A percentile compares a stretch with the other conserved stretches of the same genome.
These are phyloP conservation scores for Mormyrus lacerda DNA, from an alignment of 2,113 vertebrate genomes.

Conservation along the genomic window DNA sequence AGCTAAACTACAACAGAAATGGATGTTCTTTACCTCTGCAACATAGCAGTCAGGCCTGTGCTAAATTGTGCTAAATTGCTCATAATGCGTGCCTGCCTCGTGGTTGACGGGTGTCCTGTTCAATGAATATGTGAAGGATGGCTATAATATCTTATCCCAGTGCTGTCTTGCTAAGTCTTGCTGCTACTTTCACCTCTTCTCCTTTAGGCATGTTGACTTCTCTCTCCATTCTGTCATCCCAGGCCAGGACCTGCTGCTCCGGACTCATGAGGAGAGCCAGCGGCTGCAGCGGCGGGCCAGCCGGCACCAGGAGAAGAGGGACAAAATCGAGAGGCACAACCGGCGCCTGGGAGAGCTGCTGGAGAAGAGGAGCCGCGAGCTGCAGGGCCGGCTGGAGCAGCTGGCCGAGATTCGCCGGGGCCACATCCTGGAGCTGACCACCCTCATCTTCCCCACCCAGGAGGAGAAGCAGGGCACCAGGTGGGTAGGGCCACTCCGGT, in stretches of 20 bases:
- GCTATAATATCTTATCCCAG: neutral
- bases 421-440: slow-evolving; percentile 81
- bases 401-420: slow-evolving; percentile 69
- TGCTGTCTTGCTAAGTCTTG: neutral
- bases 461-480: slow-evolving; percentile 85
- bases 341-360: slow-evolving; percentile 76
- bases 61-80: neutral
- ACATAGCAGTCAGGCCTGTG: neutral
- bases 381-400: slow-evolving; percentile 65
- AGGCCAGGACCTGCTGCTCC: slow-evolving; percentile 76
- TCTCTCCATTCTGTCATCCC: slow-evolving; percentile 27
- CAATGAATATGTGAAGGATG: neutral
- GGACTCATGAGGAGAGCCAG: slow-evolving; percentile 81
- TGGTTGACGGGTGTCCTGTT: neutral
- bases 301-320: slow-evolving; percentile 88
- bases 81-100: neutral
- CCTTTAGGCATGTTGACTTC: neutral
- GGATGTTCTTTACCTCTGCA: neutral
- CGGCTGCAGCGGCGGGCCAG: slow-evolving; percentile 79
- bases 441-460: slow-evolving; percentile 81
- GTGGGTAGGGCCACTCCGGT: slow-evolving; percentile 45
- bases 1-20: neutral
- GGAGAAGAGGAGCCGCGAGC: slow-evolving; percentile 68
- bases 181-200: neutral
- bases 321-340: slow-evolving; percentile 88